These are phyloP conservation scores for Hepsetus odoe DNA, from an alignment of 2,113 vertebrate species.

Conservation along the genomic window DNA sequence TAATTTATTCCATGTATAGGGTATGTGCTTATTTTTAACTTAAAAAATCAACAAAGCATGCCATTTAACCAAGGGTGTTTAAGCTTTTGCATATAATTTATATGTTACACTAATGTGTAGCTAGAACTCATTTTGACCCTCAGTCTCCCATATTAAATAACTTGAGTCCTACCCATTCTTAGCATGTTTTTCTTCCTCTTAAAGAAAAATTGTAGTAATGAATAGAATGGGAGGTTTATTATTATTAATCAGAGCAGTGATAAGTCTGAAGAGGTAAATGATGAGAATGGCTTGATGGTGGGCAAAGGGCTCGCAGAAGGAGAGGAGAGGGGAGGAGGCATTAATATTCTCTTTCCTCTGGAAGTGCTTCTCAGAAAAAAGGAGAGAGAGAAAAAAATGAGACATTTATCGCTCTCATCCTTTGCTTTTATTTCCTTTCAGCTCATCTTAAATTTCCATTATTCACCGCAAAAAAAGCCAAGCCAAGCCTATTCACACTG, in stretches of 20 bases:
- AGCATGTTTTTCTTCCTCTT: conserved; percentile 4
- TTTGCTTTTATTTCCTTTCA: conserved; percentile 71
- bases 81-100: no score
- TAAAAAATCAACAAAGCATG: no score
- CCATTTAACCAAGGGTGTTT: no score
- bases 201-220: conserved; percentile 52
- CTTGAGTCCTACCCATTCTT: background rate
- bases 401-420: conserved; percentile 68
- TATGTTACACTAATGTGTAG: background rate
- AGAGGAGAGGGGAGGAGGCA: conserved; percentile 30
- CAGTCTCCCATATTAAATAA: background rate
- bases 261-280: conserved; percentile 52
- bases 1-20: no score
- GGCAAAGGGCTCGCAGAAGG: conserved; percentile 55
- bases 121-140: background rate
- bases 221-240: conserved; percentile 56
- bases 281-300: conserved; percentile 43
- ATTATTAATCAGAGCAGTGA: conserved; percentile 68
- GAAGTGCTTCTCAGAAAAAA: conserved; percentile 57
- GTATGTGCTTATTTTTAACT: no score
- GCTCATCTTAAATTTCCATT: conserved; percentile 77
- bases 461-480: conserved; percentile 76
- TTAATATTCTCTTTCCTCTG: conserved; percentile 65
- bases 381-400: conserved; percentile 37
- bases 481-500: conserved; percentile 69